Base-by-base conservation (phyloP, 2,888 invertebrate genomes). In the Crossocerus cetratus region DNA sequence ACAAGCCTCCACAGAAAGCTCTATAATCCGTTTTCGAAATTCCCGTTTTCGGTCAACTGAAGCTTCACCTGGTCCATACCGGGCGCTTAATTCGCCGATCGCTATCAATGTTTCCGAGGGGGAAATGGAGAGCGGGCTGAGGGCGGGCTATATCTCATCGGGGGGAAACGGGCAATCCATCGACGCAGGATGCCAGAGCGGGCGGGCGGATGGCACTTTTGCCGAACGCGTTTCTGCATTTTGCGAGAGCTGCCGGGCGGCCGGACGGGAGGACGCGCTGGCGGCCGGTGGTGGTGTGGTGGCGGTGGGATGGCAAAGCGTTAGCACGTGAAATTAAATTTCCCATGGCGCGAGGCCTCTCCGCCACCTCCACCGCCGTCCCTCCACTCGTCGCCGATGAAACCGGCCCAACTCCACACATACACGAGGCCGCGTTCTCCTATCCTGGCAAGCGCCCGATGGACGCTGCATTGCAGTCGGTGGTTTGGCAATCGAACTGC, bases 401-500 rank as follows among this genome's bases (percentile, higher is more conserved):
- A n/a, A n/a, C 22, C 2, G 18, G 2, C 45, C 44, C n/a, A 4
- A 3, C 3, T 8, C 32, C 32, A 32, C 32, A 32, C 32, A 32
- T 32, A 32, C 32, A 8, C 32, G 32, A 4, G 11, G 8, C 8
- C 32, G 64, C 68, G 69, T 62, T 69, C 22, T 59, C 59, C 66
- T 55, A 21, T 60, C 21, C 55, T 58, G 58, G 8, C 42, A 62
- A 16, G 55, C 23, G 63, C 18, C 64, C 74, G 69, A 71, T 59
- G 76, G 65, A 72, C 71, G 82, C 85, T 86, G 87, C 87, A 86
- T 76, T 86, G 86, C 87, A 87, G 86, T 83, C 83, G 77, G 88
- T 71, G 86, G 87, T 88, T 86, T 87, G 87, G 86, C 86, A 88
- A 87, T 86, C 84, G 86, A 80, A 81, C 83, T 87, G 87, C 79